These are phyloP conservation scores for Macrochelys suwanniensis DNA, from an alignment of 2,797 vertebrate species.

Conservation along the genomic window DNA sequence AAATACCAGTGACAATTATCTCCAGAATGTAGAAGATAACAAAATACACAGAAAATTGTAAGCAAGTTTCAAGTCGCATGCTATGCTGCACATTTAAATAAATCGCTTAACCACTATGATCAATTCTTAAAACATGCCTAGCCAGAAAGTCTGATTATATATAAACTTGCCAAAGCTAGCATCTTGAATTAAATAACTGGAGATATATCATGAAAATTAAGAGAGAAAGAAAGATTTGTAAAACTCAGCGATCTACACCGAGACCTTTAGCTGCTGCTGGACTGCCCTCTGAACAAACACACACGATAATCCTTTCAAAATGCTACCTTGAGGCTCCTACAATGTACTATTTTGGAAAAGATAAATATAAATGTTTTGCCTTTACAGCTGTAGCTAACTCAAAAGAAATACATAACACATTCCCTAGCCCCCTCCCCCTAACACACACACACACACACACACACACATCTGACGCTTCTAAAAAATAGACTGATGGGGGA, in stretches of 20 bases:
- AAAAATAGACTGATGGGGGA: background rate
- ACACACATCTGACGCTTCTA: background rate
- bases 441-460: background rate
- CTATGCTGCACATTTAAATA: background rate
- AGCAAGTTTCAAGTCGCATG: background rate
- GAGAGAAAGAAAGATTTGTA: background rate
- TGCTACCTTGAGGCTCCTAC: background rate
- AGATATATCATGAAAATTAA: background rate
- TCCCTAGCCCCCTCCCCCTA: background rate
- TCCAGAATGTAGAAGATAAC: background rate
- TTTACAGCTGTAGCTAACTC: conserved; percentile 35
- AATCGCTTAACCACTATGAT: background rate
- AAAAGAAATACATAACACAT: background rate
- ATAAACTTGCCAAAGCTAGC: background rate
- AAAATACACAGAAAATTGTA: background rate
- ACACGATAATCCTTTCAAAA: background rate
- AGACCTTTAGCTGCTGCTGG: conserved; percentile 3
- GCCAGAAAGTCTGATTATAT: background rate
- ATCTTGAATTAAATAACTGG: background rate
- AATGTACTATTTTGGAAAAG: conserved; percentile 9
- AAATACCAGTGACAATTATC: background rate
- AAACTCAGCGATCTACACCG: background rate
- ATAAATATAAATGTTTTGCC: background rate
- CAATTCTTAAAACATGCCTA: background rate
- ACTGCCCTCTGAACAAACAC: background rate